Evolutionary conservation across 2,113 vertebrate species (phyloP).

Genomic region (Solenodon paradoxus): DNA sequence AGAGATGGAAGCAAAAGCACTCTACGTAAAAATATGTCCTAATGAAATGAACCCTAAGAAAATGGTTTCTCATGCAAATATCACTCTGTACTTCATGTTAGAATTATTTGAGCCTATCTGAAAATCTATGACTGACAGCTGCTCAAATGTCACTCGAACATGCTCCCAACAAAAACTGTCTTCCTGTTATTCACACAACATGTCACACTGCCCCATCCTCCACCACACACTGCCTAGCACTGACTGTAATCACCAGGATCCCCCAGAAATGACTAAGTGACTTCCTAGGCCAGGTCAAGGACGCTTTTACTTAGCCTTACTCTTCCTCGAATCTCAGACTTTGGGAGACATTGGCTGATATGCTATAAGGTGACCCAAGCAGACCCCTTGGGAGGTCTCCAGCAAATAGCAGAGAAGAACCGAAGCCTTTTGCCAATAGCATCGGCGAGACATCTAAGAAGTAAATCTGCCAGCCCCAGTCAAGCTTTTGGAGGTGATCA

Average conservation of each 20-base stretch:
- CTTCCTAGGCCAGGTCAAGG: not conserved
- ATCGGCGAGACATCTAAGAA: not conserved
- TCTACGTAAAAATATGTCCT: not conserved
- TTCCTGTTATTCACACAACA: not conserved
- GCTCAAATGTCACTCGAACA: not conserved
- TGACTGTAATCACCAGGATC: not conserved
- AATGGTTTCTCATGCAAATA: not conserved
- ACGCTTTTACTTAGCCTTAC: not conserved
- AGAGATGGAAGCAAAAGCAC: not conserved
- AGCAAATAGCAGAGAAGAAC: not conserved
- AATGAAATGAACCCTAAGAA: not conserved
- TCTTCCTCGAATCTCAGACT: not conserved
- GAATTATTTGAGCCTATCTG: not conserved
- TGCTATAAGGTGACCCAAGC: not conserved
- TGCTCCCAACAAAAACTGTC: fast-evolving
- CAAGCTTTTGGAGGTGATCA: not conserved
- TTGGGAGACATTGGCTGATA: not conserved
- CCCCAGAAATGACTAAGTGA: not conserved
- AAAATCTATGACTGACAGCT: not conserved
- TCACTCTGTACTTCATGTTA: not conserved
- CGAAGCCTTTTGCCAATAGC: not conserved
- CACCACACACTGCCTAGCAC: too few relatives aligned
- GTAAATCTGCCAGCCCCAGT: too few relatives aligned
- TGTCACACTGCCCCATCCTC: not conserved
- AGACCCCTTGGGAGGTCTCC: not conserved